Base-by-base conservation (phyloP, 2,888 invertebrate species). In the Lycocerus yunnanus region DNA sequence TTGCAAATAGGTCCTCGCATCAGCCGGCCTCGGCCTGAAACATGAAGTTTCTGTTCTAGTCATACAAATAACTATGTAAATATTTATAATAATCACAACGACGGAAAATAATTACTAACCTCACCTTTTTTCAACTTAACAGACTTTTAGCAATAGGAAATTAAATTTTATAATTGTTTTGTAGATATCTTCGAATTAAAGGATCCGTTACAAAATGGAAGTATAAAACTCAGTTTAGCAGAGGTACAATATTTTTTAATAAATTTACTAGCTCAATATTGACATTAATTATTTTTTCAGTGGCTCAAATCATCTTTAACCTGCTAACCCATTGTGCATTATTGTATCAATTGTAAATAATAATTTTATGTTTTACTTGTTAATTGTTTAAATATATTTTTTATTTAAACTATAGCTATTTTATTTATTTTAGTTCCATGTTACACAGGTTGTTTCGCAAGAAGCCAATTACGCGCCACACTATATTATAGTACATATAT, bases 171-270 rank as follows among this genome's bases (percentile, higher is more conserved):
- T 27, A 27, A 61, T 27, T 24, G 58, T 27, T 73, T 88, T 89
- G 66, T 83, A 93, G 92, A 90, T 86, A 89, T 92, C 77, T 93
- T 94, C 85, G 94, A 95, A 86, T 90, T 91, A 75, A 94, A 94
- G 85, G 95, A 95, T 86, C 92, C 93, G 27, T 89, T 94, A 72
- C 93, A 94, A 85, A 93, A 94, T 84, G 95, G 95, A 82, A 92
- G 90, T 78, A 91, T 96, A 77, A 95, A 95, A 88, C 89, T 96
- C 81, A 93, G 91, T 85, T 89, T 97, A 84, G 90, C 94, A 68
- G 95, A 96, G 90, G 94, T 94, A 89, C 21, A 14, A 65, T 15
- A 9, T 14, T 65, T 15, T 15, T 16, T 15, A 27, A 1, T 61
- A 6, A 60, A n/a, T 65, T 2, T 5, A 18, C 21, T 63, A 13